phyloP scores from a whole-genome alignment of 2,888 invertebrate species.

The Molorchus minor region DNA sequence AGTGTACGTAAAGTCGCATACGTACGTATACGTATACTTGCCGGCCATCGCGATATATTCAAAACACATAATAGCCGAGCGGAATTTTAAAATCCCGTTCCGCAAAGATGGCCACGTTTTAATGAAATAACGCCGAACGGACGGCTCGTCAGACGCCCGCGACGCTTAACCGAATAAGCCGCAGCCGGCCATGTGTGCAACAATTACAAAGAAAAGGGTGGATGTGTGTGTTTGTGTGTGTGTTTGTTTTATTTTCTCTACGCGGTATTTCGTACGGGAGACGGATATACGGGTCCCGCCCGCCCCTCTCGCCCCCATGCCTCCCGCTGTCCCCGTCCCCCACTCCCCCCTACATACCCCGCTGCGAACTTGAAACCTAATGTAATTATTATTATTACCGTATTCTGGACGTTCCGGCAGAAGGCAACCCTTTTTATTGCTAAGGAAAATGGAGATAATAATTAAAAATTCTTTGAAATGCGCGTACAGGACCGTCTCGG shows the following conservation, averaged over 20 bases:
- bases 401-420: constrained; percentile 16
- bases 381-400: constrained; percentile 42
- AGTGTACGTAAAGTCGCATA: constrained; percentile 59
- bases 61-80: constrained; percentile 59
- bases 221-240: constrained; percentile 34
- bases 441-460: constrained; percentile 43
- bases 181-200: constrained; percentile 50
- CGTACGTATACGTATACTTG: constrained; percentile 48
- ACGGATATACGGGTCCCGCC: constrained; percentile 2
- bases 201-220: constrained; percentile 52
- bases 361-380: constrained; percentile 33
- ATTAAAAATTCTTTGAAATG: constrained; percentile 45
- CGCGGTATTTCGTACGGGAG: constrained; percentile 36
- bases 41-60: constrained; percentile 56
- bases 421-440: constrained; percentile 37
- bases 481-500: background rate
- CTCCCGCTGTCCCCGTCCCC: background rate
- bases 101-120: constrained; percentile 61
- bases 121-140: constrained; percentile 57
- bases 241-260: constrained; percentile 45
- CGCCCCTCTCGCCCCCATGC: background rate
- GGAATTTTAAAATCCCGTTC: constrained; percentile 62
- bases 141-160: constrained; percentile 42
- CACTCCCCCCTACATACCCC: no score
- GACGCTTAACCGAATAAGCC: constrained; percentile 56